These are phyloP conservation scores for Timandra comae DNA, from an alignment of 2,888 invertebrate species.

Conservation along the genomic window DNA sequence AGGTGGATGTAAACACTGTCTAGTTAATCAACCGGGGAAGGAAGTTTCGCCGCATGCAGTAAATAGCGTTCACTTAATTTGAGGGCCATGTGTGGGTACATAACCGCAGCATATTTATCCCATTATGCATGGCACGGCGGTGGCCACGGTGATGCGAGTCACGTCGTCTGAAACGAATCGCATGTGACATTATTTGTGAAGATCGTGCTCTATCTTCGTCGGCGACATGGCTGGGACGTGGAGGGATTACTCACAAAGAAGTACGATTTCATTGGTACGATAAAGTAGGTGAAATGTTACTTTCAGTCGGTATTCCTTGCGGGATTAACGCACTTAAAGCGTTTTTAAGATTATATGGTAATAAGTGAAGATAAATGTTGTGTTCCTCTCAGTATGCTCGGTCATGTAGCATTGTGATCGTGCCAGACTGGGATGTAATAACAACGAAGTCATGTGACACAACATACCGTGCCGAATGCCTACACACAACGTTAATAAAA, in stretches of 20 bases:
- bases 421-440: constrained; percentile 29
- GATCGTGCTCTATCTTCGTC: constrained; percentile 78
- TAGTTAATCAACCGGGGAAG: constrained; percentile 64
- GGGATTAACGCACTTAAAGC: constrained; percentile 54
- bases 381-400: constrained; percentile 22
- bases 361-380: too few relatives aligned
- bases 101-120: constrained; percentile 75
- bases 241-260: constrained; percentile 76
- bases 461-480: constrained; percentile 25
- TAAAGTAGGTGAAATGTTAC: constrained; percentile 70
- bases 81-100: constrained; percentile 71
- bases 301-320: constrained; percentile 57
- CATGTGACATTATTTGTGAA: constrained; percentile 78
- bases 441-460: constrained; percentile 31
- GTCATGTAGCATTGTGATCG: constrained; percentile 25
- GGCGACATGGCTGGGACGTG: constrained; percentile 72
- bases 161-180: constrained; percentile 75
- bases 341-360: constrained; percentile 7
- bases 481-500: constrained; percentile 34
- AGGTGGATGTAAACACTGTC: constrained; percentile 51
- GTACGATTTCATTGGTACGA: constrained; percentile 74
- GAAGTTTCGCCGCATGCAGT: constrained; percentile 61
- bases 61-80: constrained; percentile 72
- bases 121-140: constrained; percentile 72
- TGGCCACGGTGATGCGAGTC: constrained; percentile 70